Percentiles rank a stretch among this genome's conserved stretches.
phyloP scores from a whole-genome alignment of 2,888 invertebrate genomes.

The Zeuzera pyrina region DNA sequence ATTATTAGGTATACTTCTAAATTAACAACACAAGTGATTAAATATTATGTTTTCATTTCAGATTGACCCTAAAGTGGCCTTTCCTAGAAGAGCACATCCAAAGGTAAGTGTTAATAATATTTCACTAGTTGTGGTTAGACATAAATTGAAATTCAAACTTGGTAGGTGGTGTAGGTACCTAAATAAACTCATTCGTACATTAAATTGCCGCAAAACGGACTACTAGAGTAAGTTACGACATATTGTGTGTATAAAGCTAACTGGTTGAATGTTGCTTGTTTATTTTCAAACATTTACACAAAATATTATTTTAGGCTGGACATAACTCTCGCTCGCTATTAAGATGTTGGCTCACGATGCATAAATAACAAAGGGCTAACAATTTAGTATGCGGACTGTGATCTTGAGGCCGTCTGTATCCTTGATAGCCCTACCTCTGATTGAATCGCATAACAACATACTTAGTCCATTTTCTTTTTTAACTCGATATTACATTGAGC shows the following conservation, averaged over 20 bases:
- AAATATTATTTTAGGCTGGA: constrained; percentile 71
- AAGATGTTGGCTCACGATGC: constrained; percentile 68
- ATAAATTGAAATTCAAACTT: constrained; percentile 48
- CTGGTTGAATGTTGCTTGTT: constrained; percentile 46
- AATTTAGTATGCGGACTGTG: constrained; percentile 67
- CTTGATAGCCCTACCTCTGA: constrained; percentile 41
- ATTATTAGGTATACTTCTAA: too few relatives aligned
- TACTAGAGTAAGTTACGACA: constrained; percentile 43
- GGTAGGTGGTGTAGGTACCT: too few relatives aligned
- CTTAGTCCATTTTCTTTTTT: constrained; percentile 39
- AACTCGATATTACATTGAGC: constrained; percentile 1
- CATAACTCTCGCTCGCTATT: constrained; percentile 62
- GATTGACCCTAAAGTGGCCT: constrained; percentile 99
- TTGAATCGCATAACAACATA: constrained; percentile 57
- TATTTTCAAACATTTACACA: constrained; percentile 68
- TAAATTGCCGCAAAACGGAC: constrained; percentile 41
- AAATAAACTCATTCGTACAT: constrained; percentile 47
- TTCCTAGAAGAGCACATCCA: constrained; percentile 98
- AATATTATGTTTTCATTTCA: constrained; percentile 74
- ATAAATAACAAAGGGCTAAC: constrained; percentile 67
- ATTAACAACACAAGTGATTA: too few relatives aligned
- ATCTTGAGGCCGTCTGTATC: constrained; percentile 44
- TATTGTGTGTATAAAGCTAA: constrained; percentile 44
- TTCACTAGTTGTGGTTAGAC: constrained; percentile 26
- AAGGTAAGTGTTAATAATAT: constrained; percentile 82